These are phyloP conservation scores for Rotaria sp. DNA, from an alignment of 2,888 invertebrate genomes.

Conservation along the genomic window DNA sequence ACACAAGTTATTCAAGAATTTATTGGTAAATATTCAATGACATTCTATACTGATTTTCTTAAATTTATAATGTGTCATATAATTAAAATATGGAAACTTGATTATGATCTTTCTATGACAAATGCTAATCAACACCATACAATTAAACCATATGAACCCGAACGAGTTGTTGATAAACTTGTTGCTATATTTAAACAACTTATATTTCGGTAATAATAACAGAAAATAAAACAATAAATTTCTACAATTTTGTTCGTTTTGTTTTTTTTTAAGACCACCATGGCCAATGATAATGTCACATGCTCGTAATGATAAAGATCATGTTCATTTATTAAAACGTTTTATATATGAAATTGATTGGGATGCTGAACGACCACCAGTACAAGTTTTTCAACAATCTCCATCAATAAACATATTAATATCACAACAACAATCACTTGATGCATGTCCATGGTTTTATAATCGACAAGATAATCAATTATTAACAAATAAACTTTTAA, in stretches of 20 bases:
- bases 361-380: constrained; percentile 1
- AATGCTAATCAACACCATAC: neutral
- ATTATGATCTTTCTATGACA: neutral
- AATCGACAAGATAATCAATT: constrained; percentile 1
- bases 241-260: neutral
- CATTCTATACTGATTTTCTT: constrained; percentile 26
- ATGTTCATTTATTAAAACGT: constrained; percentile 21
- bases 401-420: neutral
- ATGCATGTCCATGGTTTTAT: constrained; percentile 19
- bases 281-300: constrained; percentile 16
- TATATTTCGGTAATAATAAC: constrained; percentile 1
- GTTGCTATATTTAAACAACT: constrained; percentile 23
- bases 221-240: neutral
- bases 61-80: constrained; percentile 26
- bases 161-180: constrained; percentile 15
- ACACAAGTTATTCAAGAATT: constrained; percentile 18
- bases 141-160: neutral
- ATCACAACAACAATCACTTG: constrained; percentile 7
- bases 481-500: neutral
- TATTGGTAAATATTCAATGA: neutral
- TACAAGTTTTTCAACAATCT: neutral
- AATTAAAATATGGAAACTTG: constrained; percentile 15
- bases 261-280: neutral
- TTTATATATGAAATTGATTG: constrained; percentile 29
- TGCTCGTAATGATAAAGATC: constrained; percentile 30